Evolutionary conservation across 2,797 vertebrate genomes (phyloP).

Genomic region (Australoheros facetus): DNA sequence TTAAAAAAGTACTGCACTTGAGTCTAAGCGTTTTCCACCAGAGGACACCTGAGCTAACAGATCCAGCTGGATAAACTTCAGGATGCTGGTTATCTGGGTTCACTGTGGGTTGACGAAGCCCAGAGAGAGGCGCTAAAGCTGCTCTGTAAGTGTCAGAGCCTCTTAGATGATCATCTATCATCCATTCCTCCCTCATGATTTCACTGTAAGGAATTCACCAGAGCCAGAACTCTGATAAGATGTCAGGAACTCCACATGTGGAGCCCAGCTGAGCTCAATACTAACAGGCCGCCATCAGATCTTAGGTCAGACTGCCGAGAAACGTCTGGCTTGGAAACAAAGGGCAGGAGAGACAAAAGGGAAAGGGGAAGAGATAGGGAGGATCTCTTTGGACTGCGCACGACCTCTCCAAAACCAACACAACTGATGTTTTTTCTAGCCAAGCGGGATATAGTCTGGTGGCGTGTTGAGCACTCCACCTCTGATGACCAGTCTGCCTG

Average conservation of each 20-base stretch:
- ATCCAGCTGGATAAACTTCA: background rate
- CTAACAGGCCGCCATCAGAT: background rate
- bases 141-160: background rate
- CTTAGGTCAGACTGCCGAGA: background rate
- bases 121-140: background rate
- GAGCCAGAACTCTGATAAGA: background rate
- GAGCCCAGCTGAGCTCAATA: constrained; percentile 49
- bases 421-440: constrained; percentile 28
- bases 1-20: background rate
- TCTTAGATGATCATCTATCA: background rate
- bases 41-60: background rate
- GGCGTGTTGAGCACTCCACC: constrained; percentile 21
- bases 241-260: constrained; percentile 47
- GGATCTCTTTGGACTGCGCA: constrained; percentile 39
- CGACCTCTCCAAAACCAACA: constrained; percentile 70
- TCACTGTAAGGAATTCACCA: background rate
- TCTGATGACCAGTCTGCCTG: constrained; percentile 43
- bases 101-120: background rate
- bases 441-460: constrained; percentile 48
- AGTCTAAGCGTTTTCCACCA: background rate
- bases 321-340: background rate
- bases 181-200: background rate
- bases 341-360: background rate
- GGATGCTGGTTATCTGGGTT: background rate
- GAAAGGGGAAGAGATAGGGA: constrained; percentile 2